Conservation (phyloP, 1,140 invertebrate genomes). For the Formica exsecta region DNA sequence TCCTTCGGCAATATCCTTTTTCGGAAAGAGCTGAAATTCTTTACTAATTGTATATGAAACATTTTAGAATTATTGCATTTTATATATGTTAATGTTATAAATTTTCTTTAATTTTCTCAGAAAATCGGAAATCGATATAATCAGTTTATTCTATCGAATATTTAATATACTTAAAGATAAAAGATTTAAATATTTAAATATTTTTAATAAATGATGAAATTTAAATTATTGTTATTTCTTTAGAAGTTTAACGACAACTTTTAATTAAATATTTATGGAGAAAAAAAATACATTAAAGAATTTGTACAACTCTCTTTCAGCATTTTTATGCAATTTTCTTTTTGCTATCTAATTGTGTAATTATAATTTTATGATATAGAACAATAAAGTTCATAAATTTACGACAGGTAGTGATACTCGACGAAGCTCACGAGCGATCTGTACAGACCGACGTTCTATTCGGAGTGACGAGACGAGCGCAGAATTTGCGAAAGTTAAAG, state of each 20-base stretch:
- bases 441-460: constrained; percentile 98
- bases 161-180: no score
- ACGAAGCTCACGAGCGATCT: constrained; percentile 99
- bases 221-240: background rate
- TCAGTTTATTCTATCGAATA: no score
- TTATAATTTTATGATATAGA: background rate
- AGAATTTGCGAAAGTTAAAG: constrained; percentile 89
- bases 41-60: background rate
- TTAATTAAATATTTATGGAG: no score
- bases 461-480: constrained; percentile 93
- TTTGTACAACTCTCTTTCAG: background rate
- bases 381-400: constrained; percentile 12
- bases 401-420: constrained; percentile 92
- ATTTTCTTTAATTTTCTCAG: no score
- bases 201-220: constrained; percentile 10
- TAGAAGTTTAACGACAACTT: no score
- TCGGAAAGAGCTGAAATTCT: no score
- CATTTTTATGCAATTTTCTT: background rate
- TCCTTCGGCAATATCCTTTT: no score
- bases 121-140: no score
- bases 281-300: background rate
- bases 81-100: no score
- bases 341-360: background rate
- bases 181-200: background rate
- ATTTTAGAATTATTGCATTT: background rate